phyloP scores from a whole-genome alignment of 1,140 invertebrate genomes.

The Globodera ellingtonae region DNA sequence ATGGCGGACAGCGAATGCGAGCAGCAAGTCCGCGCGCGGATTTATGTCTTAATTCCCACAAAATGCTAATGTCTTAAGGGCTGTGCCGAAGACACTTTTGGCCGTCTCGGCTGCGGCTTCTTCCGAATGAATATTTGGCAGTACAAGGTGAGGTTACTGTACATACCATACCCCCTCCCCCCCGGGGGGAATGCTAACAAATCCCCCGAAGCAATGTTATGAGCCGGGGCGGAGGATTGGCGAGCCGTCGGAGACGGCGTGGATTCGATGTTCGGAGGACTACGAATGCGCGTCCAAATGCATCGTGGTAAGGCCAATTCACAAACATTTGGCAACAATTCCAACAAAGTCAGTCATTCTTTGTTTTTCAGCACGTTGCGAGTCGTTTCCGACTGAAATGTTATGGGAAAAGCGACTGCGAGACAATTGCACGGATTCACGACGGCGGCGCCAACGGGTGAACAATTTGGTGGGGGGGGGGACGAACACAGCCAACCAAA shows the following conservation, averaged over 20 bases:
- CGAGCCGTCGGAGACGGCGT: conserved; percentile 58
- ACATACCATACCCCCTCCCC: background rate
- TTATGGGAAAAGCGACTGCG: conserved; percentile 64
- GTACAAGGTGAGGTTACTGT: conserved; percentile 49
- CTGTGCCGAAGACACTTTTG: conserved; percentile 55
- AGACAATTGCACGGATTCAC: conserved; percentile 66
- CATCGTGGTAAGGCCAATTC: conserved; percentile 53
- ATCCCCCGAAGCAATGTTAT: conserved; percentile 58
- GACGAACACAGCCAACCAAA: too few relatives aligned
- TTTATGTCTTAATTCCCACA: background rate
- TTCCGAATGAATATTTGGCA: conserved; percentile 65
- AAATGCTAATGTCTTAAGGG: conserved; percentile 34
- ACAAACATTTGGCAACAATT: background rate
- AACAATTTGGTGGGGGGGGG: background rate
- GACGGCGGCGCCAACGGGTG: conserved; percentile 67
- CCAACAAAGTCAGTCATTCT: background rate
- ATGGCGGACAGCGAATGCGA: conserved; percentile 60
- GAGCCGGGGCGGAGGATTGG: conserved; percentile 63
- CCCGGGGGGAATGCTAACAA: conserved; percentile 14
- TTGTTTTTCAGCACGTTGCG: conserved; percentile 54
- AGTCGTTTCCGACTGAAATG: conserved; percentile 62
- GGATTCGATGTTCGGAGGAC: conserved; percentile 64
- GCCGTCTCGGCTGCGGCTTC: conserved; percentile 61
- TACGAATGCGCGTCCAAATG: conserved; percentile 62
- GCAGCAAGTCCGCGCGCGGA: conserved; percentile 27